phyloP scores from a whole-genome alignment of 2,888 invertebrate genomes.

The Yponomeuta sedellus region DNA sequence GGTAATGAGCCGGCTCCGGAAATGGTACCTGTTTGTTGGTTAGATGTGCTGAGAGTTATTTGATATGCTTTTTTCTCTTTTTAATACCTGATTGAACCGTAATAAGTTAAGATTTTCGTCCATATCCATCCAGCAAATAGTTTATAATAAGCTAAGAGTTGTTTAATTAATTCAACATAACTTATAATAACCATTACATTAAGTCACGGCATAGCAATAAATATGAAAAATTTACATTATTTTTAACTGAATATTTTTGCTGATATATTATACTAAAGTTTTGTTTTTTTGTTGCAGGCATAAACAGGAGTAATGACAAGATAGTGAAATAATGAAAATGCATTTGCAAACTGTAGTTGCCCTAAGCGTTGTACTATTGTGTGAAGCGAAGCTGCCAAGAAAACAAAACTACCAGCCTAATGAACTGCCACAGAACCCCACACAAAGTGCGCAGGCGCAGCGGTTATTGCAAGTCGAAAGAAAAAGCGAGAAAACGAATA shows the following conservation, averaged over 20 bases:
- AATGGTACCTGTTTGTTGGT: constrained; percentile 54
- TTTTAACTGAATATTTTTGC: constrained; percentile 4
- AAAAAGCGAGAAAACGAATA: constrained; percentile 55
- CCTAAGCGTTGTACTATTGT: constrained; percentile 54
- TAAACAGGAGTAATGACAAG: constrained; percentile 46
- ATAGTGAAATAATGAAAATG: constrained; percentile 43
- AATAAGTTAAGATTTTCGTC: neutral
- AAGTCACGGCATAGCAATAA: too few relatives aligned
- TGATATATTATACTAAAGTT: constrained; percentile 13
- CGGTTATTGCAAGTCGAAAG: constrained; percentile 46
- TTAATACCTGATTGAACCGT: too few relatives aligned
- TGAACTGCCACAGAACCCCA: constrained; percentile 48
- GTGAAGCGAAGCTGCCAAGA: constrained; percentile 62
- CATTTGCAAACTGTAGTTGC: constrained; percentile 52
- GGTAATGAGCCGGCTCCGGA: constrained; percentile 47
- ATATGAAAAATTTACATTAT: too few relatives aligned
- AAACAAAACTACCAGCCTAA: constrained; percentile 48
- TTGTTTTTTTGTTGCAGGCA: constrained; percentile 53
- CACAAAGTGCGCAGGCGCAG: constrained; percentile 46
- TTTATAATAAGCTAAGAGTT: too few relatives aligned
- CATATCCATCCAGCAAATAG: too few relatives aligned
- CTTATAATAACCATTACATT: too few relatives aligned
- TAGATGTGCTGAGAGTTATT: constrained; percentile 32
- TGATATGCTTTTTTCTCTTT: constrained; percentile 20
- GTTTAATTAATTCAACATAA: too few relatives aligned